phyloP scores from a whole-genome alignment of 1,140 invertebrate species.

The Papilio xuthus region DNA sequence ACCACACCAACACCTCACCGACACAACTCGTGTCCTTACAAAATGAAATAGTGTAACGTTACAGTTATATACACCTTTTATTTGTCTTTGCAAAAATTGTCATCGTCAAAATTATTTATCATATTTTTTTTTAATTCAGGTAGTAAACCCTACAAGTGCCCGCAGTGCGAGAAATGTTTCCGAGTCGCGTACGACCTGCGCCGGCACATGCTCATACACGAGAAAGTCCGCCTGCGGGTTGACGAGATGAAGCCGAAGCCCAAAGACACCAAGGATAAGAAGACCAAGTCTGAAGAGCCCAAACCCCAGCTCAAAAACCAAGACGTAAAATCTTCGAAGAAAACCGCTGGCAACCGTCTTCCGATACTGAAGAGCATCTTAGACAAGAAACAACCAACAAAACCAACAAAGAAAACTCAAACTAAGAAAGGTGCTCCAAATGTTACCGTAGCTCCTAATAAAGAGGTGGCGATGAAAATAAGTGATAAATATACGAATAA shows the following conservation, averaged over 20 bases:
- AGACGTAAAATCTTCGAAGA: conserved; percentile 44
- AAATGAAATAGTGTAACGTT: too few species aligned
- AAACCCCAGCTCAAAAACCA: conserved; percentile 38
- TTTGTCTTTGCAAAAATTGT: too few species aligned
- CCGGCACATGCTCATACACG: conserved; percentile 91
- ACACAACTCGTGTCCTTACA: too few species aligned
- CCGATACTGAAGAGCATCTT: conserved; percentile 50
- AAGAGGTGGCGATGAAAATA: conserved; percentile 52
- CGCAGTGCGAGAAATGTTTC: conserved; percentile 91
- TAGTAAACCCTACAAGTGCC: conserved; percentile 90
- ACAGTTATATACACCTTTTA: too few species aligned
- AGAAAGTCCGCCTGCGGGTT: conserved; percentile 54
- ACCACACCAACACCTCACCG: too few species aligned
- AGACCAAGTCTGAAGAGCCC: conserved; percentile 39
- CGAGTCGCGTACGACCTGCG: conserved; percentile 93
- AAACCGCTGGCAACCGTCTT: conserved; percentile 44
- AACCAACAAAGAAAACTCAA: conserved; percentile 48
- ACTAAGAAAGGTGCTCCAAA: conserved; percentile 64
- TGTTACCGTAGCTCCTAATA: conserved; percentile 56
- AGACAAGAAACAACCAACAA: conserved; percentile 54
- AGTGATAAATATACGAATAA: conserved; percentile 50
- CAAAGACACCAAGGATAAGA: conserved; percentile 42
- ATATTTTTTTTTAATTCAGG: conserved; percentile 76
- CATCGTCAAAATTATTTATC: conserved; percentile 5
- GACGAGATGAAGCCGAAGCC: conserved; percentile 48